A percentile compares a stretch with the other conserved stretches of the same genome.
These are phyloP conservation scores for Salminus brasiliensis DNA, from an alignment of 2,113 vertebrate species.

Conservation along the genomic window DNA sequence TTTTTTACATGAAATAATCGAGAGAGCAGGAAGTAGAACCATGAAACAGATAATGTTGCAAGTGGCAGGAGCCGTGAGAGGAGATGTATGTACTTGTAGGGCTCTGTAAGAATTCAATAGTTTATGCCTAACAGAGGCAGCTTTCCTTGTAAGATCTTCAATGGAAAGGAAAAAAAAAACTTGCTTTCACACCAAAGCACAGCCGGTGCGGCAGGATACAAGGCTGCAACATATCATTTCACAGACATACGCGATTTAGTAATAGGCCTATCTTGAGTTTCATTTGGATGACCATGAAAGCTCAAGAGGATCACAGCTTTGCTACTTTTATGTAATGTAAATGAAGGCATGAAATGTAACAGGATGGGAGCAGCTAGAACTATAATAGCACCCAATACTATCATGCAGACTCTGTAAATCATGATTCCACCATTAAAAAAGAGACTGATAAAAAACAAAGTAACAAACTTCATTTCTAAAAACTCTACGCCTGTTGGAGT, in stretches of 20 bases:
- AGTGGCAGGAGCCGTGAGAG: background rate
- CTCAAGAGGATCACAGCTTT: background rate
- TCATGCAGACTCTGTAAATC: background rate
- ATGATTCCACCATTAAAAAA: background rate
- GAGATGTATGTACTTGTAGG: conserved; percentile 19
- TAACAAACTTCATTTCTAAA: too few relatives aligned
- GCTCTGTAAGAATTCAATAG: conserved; percentile 7
- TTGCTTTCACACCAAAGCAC: background rate
- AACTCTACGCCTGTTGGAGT: too few relatives aligned
- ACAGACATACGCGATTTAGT: background rate
- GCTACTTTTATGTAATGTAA: background rate
- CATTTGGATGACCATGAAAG: background rate
- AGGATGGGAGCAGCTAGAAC: background rate
- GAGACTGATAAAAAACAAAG: too few relatives aligned
- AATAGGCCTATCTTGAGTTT: conserved; percentile 12
- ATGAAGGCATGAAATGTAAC: background rate
- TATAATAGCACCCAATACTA: background rate
- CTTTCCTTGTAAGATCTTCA: conserved; percentile 4
- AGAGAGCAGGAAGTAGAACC: conserved; percentile 42
- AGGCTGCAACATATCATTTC: background rate
- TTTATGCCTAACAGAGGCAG: conserved; percentile 5
- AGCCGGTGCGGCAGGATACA: background rate
- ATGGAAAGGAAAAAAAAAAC: background rate
- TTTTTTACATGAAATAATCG: conserved; percentile 35
- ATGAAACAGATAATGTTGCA: conserved; percentile 38